Conservation (phyloP, 2,888 invertebrate genomes). For the Cataglyphis livida region DNA sequence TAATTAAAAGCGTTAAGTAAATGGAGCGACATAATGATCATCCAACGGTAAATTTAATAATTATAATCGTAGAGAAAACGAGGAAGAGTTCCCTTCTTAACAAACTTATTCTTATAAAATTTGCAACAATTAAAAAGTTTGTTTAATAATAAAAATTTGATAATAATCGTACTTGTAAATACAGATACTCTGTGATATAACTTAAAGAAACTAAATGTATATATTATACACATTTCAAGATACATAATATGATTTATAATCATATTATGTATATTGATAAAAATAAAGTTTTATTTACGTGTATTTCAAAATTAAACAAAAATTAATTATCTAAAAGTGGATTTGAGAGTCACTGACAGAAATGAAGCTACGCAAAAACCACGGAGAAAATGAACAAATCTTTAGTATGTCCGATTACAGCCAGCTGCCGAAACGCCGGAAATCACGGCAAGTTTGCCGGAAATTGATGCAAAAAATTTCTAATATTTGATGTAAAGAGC, state of each 20-base stretch:
- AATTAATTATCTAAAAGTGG: neutral
- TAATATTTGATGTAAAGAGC: neutral
- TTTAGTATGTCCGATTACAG: conserved; percentile 33
- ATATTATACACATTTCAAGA: neutral
- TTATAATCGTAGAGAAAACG: neutral
- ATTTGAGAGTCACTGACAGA: neutral
- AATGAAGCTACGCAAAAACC: neutral
- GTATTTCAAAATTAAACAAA: neutral
- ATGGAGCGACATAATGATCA: conserved; percentile 21
- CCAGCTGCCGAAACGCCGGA: conserved; percentile 24
- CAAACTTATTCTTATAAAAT: neutral
- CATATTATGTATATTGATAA: too few species aligned
- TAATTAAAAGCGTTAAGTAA: conserved; percentile 41
- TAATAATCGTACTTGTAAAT: neutral
- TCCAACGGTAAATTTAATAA: conserved; percentile 9
- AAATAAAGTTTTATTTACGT: neutral
- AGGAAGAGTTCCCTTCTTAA: neutral
- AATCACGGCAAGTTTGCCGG: neutral
- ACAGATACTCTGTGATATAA: neutral
- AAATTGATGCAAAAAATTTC: conserved; percentile 2
- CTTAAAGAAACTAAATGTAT: neutral
- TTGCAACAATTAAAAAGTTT: neutral
- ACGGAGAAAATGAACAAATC: neutral
- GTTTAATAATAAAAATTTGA: neutral
- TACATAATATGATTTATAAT: neutral